Evolutionary conservation across 1,140 invertebrate genomes (phyloP), one percentile per base, ranked within the genome.

Genomic region (Propsilocerus akamusi): DNA sequence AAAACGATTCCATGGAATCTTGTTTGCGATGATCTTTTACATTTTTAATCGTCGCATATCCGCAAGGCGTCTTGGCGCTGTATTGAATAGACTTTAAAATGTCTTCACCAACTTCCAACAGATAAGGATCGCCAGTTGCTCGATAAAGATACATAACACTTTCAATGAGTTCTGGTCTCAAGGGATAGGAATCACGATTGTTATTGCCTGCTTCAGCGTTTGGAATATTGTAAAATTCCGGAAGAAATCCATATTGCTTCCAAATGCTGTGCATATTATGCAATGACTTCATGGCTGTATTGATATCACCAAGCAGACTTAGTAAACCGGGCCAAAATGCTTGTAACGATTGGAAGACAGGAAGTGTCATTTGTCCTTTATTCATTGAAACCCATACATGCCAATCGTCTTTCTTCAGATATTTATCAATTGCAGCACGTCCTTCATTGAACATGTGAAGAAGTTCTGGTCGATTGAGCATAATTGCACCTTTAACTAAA

Each of bases 1-100:
- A 99, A 66, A 99, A 99, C 4, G 92, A 97, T 64, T 99, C 96
- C 95, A 99, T 99, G 49, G 96, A 74, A 64, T 99, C 95, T 66
- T 97, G 94, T 62, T 95, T 82, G 6, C 83, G 78, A 64, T 96
- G 92, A 57, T 94, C 91, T 23, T 84, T 75, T 0, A 97, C 92
- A 72, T 95, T 83, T 79, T 93, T 78, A 53, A 87, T 86, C 32
- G 94, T 97, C n/a, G 95, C 94, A 77, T 96, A 99, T 7, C 96
- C 96, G 70, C 96, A 99, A 2, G 77, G 77, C 0, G 95, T 98
- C 62, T 77, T 81, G 0, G 92, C 83, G 63, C 83, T 92, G 57
- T 91, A 81, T 58, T 92, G 81, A 53, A 98, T 84, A 54, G 87
- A 85, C 58, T 82, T 77, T 17, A 97, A 61, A 52, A 96, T 86